Evolutionary conservation across 1,140 invertebrate genomes (phyloP).

Genomic region (Uloborus diversus): DNA sequence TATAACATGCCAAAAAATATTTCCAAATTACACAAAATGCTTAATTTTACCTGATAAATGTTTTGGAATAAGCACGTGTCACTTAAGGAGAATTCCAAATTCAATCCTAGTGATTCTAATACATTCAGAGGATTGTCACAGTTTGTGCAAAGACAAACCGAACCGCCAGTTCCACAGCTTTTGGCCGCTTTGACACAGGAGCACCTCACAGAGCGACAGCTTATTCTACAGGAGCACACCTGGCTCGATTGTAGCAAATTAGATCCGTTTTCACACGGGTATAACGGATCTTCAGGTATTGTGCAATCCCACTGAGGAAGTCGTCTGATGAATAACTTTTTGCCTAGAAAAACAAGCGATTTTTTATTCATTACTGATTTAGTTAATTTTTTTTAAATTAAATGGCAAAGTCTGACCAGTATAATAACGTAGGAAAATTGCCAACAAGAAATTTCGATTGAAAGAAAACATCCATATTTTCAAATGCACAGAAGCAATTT

Average conservation of each 20-base stretch:
- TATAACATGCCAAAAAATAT: too few species aligned
- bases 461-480: too few species aligned
- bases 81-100: constrained; percentile 14
- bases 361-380: too few species aligned
- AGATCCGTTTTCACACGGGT: neutral
- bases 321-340: neutral
- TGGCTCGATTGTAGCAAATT: neutral
- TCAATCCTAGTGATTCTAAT: constrained; percentile 36
- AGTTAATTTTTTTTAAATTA: too few species aligned
- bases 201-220: constrained; percentile 41
- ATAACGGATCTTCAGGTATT: neutral
- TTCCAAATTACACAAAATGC: too few species aligned
- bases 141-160: constrained; percentile 33
- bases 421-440: too few species aligned
- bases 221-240: constrained; percentile 51
- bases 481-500: too few species aligned
- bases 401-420: too few species aligned
- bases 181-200: constrained; percentile 50
- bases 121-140: constrained; percentile 55
- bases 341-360: constrained; percentile 11
- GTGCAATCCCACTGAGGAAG: constrained; percentile 11
- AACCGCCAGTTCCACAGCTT: constrained; percentile 32
- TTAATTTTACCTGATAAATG: constrained; percentile 52
- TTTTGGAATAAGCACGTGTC: constrained; percentile 49
- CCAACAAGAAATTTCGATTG: too few species aligned